Evolutionary conservation across 2,113 vertebrate genomes (phyloP).

Genomic region (Recurvirostra avosetta): DNA sequence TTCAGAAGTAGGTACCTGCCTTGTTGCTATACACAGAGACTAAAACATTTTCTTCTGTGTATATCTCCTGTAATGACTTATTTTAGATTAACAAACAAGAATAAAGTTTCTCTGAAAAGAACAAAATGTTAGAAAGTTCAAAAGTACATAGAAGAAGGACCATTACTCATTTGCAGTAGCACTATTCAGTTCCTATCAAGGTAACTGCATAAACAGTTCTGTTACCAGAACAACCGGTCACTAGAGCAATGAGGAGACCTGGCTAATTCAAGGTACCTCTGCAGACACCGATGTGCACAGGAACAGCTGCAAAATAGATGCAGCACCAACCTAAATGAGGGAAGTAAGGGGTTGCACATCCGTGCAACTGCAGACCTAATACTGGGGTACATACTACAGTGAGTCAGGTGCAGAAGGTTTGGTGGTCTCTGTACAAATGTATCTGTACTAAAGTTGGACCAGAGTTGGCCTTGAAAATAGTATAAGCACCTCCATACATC

Average conservation of each 20-base stretch:
- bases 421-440: not conserved
- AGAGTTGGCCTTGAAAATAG: not conserved
- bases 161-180: not conserved
- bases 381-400: accelerated
- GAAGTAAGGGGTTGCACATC: not conserved
- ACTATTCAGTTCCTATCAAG: not conserved
- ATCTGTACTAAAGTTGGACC: not conserved
- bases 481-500: not conserved
- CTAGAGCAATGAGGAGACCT: not conserved
- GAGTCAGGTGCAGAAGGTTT: not conserved
- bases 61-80: not conserved
- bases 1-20: not conserved
- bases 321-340: not conserved
- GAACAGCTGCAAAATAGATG: accelerated
- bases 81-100: not conserved
- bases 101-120: not conserved
- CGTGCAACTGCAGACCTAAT: not conserved
- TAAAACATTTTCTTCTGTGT: not conserved
- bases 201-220: not conserved
- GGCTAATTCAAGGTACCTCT: not conserved
- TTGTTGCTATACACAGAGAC: not conserved
- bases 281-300: not conserved
- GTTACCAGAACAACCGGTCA: not conserved
- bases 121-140: not conserved
- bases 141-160: not conserved